Base-by-base conservation (phyloP, 2,797 vertebrate species). In the Lepilemur septentrionalis region DNA sequence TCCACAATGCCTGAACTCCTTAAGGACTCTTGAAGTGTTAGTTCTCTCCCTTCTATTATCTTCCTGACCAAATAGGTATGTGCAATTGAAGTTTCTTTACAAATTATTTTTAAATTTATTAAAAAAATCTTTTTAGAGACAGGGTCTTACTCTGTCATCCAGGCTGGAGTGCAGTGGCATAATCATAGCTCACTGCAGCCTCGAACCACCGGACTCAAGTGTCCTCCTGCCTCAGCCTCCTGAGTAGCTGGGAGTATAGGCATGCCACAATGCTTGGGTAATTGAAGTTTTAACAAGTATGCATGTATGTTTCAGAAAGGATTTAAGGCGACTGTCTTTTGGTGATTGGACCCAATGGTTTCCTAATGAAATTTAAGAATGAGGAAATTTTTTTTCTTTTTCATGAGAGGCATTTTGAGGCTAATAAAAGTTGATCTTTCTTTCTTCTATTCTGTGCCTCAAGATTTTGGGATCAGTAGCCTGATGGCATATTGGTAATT, bases 301-400 rank as follows among this genome's bases (percentile, higher is more conserved):
- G 18, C 32, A 50, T 2, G 9, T 59, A 57, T 14, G 3, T 67
- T 63, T 43, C 35, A 59, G 86, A 73, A 70, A 80, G 17, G 32
- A 59, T n/a, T 76, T 65, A 46, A 83, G 28, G 35, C 46, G 4
- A 28, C 82, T 89, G 23, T 38, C 46, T 65, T 48, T 75, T 94
- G 50, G 25, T 59, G 18, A 67, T 14, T 89, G 48, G 15, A 79
- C 41, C 46, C 25, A 94, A 1, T 70, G 32, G 18, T 63, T 83
- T 87, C 46, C 65, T 90, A 79, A 73, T 69, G n/a, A 88, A 76
- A 79, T 67, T 7, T 80, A 89, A 89, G 28, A 95, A 79, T 61
- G 35, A 80, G 41, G 30, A 95, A 86, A 57, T 75, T 4, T 23
- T n/a, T 76, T n/a, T 61, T 46, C 32, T 57, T 70, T 12, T 70